Evolutionary conservation across 2,113 vertebrate species (phyloP), one percentile per base, ranked within the genome.

Genomic region (Morone saxatilis): DNA sequence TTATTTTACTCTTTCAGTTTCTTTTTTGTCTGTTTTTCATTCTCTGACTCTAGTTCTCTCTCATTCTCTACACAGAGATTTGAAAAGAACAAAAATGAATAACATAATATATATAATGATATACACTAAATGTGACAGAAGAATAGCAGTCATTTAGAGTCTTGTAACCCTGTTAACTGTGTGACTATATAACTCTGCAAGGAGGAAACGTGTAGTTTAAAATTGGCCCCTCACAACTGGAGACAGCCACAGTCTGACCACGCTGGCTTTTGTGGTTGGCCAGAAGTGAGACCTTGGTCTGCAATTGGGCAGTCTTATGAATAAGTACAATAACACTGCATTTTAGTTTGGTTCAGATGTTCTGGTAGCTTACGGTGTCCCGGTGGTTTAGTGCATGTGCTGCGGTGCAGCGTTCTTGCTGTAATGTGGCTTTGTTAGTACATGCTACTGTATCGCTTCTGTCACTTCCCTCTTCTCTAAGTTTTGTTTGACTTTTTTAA

Each of bases 201-300:
- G 16, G 0, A 66, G n/a, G 66, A 76, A 72, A 45, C 3, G 4
- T n/a, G 50, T 47, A 14, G 6, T 16, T 19, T 17, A 4, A 61
- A 47, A 59, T n/a, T 68, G 76, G 31, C 20, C 43, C 31, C 69
- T 69, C 47, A 41, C 51, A 78, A 6, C 10, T 19, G 50, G 38
- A 81, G 45, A n/a, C 70, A 66, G 43, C 74, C 59, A 3, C 81
- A 80, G 75, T 67, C 63, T 83, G 83, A 90, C 80, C 60, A 31
- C 31, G 10, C 5, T 87, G 69, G 71, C 54, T 84, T 81, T 68
- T 53, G 81, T 31, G 71, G 81, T 79, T 47, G 4, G 60, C 72
- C 43, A 47, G 22, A 63, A 50, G 16, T 36, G 69, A 77, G 53
- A 17, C 74, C 14, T 4, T 56, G 43, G 65, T 61, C 48, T 85